phyloP scores from a whole-genome alignment of 1,140 invertebrate genomes.

The Solenopsis fugax region DNA sequence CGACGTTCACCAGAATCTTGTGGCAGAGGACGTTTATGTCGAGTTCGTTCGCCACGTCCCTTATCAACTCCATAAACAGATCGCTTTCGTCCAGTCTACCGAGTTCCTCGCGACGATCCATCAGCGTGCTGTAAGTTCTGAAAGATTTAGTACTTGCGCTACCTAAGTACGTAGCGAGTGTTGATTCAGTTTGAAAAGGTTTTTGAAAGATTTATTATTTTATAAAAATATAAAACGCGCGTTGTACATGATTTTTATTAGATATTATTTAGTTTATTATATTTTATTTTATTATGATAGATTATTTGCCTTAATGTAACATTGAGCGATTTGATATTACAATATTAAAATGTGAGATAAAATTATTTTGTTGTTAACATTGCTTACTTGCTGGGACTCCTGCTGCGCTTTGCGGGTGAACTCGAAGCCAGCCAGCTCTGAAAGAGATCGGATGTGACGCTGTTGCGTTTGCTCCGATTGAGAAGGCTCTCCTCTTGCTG shows the following conservation, averaged over 20 bases:
- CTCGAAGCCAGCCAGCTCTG: constrained; percentile 93
- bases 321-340: background rate
- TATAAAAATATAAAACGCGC: background rate
- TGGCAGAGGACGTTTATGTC: constrained; percentile 97
- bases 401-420: constrained; percentile 88
- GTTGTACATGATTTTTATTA: background rate
- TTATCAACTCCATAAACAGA: constrained; percentile 96
- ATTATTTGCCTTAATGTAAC: constrained; percentile 5
- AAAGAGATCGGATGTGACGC: constrained; percentile 94
- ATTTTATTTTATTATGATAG: background rate
- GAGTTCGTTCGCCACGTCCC: constrained; percentile 96
- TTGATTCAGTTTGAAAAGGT: background rate
- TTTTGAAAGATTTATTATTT: background rate
- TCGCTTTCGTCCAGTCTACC: constrained; percentile 92
- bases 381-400: constrained; percentile 88
- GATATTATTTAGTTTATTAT: constrained; percentile 1
- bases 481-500: constrained; percentile 85
- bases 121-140: constrained; percentile 82
- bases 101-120: constrained; percentile 87
- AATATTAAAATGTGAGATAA: background rate
- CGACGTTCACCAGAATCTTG: constrained; percentile 97
- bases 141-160: constrained; percentile 1
- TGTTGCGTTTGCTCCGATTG: constrained; percentile 88
- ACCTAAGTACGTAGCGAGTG: background rate
- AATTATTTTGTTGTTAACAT: background rate